phyloP scores from a whole-genome alignment of 2,888 invertebrate species.

The Epicampocera succincta region DNA sequence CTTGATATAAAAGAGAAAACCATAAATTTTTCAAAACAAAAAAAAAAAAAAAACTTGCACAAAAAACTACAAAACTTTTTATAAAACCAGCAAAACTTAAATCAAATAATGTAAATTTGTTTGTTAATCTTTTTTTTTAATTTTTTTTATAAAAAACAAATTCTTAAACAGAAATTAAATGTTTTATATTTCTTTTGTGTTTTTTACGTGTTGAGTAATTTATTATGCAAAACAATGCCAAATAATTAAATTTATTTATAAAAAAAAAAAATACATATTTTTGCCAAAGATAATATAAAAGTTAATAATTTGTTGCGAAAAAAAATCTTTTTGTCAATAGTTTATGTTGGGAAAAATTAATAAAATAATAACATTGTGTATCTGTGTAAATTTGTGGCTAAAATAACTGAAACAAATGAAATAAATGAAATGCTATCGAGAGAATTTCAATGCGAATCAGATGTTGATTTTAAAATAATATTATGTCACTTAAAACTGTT shows the following conservation, averaged over 20 bases:
- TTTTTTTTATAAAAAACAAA: slow-evolving; percentile 33
- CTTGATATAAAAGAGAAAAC: slow-evolving; percentile 7
- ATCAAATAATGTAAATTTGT: slow-evolving; percentile 58
- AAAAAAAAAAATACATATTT: slow-evolving; percentile 8
- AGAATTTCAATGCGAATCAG: background rate
- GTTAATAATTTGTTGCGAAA: slow-evolving; percentile 46
- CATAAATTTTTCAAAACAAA: background rate
- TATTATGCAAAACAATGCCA: slow-evolving; percentile 57
- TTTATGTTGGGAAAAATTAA: slow-evolving; percentile 40
- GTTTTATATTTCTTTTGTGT: slow-evolving; percentile 53
- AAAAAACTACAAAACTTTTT: slow-evolving; percentile 45
- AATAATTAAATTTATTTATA: slow-evolving; percentile 24
- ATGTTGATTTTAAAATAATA: background rate
- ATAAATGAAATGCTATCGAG: background rate
- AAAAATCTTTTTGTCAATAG: slow-evolving; percentile 30
- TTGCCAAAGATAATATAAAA: slow-evolving; percentile 10
- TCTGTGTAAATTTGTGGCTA: slow-evolving; percentile 44
- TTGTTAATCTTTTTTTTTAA: slow-evolving; percentile 41
- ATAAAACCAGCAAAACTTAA: slow-evolving; percentile 36
- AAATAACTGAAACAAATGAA: background rate
- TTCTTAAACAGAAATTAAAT: slow-evolving; percentile 46
- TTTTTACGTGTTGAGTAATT: slow-evolving; percentile 55
- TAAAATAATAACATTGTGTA: slow-evolving; percentile 10
- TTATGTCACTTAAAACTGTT: no score
- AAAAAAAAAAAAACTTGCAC: slow-evolving; percentile 22